Base-by-base conservation (phyloP, 2,113 vertebrate species). In the Pithys albifrons region DNA sequence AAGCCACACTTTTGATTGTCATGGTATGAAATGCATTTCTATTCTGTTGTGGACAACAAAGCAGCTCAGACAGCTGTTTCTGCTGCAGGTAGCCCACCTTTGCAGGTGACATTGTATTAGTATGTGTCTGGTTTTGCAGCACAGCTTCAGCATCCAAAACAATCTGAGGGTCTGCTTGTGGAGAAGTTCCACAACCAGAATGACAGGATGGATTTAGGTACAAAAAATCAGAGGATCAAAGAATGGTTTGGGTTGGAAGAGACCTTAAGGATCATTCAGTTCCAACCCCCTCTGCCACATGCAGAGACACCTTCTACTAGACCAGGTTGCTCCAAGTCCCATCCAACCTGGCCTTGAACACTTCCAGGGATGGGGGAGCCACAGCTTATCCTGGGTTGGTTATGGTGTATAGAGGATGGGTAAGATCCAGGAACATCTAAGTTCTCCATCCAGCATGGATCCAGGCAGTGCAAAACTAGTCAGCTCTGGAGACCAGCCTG, bases 401-500 rank as follows among this genome's bases (percentile, higher is more conserved):
- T 64, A 7, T 1, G 8, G 57, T 27, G 14, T 14, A 31, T 12
- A 49, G 62, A 57, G 37, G 31, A 31, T 61, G 35, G 77, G 49
- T 2, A 7, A 73, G 43, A 48, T 10, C 24, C 35, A 29, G 58
- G 72, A 76, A 35, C 1, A 7, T 17, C 31, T 8, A 45, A 57
- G 61, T 19, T 48, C 19, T 11, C 1, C 12, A 14, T 11, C 1
- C 12, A 14, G 29, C 1, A 1, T 7, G 28, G 43, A 9, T 17
- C 17, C 39, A 37, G 18, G 39, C 49, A 46, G 22, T 33, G n/a
- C 4, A 10, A 10, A 20, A 52, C 27, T 41, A 41, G 62, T 27
- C 35, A 31, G 66, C 65, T 45, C 65, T 62, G 84, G 15, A 49
- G 54, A 49, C 6, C 31, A 61, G 48, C 45, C 65, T 15, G 3